Percentiles rank a stretch among this genome's conserved stretches.
These are phyloP conservation scores for Peromyscus nudipes DNA, from an alignment of 2,797 vertebrate species.

Conservation along the genomic window DNA sequence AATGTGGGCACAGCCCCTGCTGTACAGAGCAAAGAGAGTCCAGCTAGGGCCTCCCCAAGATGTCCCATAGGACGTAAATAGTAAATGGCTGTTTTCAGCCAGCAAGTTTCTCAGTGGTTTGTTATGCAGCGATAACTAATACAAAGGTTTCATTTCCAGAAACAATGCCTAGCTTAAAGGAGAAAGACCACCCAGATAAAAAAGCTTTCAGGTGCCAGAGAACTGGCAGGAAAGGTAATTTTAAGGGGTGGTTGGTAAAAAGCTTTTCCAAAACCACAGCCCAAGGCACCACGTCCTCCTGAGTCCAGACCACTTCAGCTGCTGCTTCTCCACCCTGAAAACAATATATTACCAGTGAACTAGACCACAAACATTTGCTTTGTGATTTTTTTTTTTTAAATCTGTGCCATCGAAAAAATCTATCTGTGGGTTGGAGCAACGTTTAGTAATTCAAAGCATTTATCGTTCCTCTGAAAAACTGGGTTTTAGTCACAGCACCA, in stretches of 20 bases:
- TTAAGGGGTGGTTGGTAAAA: not conserved
- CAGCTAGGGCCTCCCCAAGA: not conserved
- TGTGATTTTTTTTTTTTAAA: not conserved
- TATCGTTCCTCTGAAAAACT: not conserved
- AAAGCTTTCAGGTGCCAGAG: constrained; percentile 10
- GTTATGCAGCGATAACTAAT: not conserved
- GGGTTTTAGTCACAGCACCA: not conserved
- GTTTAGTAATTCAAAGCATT: not conserved
- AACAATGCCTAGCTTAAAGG: not conserved
- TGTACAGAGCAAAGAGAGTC: not conserved
- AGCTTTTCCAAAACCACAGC: not conserved
- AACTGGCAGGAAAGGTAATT: not conserved
- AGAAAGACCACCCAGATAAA: constrained; percentile 20
- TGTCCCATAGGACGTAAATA: not conserved
- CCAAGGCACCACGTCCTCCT: not conserved
- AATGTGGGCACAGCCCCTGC: not conserved
- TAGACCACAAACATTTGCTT: not conserved
- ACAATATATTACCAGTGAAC: not conserved
- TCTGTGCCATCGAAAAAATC: not conserved
- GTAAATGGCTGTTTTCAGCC: not conserved
- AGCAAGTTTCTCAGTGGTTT: not conserved
- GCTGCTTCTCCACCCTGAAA: not conserved
- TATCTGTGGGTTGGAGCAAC: not conserved
- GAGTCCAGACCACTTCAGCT: not conserved
- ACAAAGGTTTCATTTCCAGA: not conserved